Base-by-base conservation (phyloP, 2,797 vertebrate species). In the Rhodeus uyekii region DNA sequence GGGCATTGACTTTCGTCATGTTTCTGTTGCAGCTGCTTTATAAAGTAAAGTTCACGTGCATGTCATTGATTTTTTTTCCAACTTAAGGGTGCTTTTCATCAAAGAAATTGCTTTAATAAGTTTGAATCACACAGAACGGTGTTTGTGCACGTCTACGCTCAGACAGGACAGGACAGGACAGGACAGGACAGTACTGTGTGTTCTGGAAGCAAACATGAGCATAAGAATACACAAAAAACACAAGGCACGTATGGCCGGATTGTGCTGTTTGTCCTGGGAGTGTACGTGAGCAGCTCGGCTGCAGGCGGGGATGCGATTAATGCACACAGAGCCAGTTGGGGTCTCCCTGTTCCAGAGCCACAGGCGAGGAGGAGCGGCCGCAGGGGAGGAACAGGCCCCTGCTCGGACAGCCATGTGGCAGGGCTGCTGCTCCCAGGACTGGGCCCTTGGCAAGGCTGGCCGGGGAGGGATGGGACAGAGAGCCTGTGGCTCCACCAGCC, bases 241-340 rank as follows among this genome's bases (percentile, higher is more conserved):
- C 10, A 44, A 81, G 60, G 58, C 73, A 69, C 53, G 81, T 60
- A 76, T 82, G 77, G 67, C 63, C 27, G 69, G 63, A 78, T 83
- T 77, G 84, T 72, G 87, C 79, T 84, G 85, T 91, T 87, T 90
- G 89, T 92, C 87, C 90, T 88, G 90, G 87, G 90, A 92, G 88
- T 90, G 91, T 90, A 90, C 90, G 90, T 90, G 93, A 92, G 94
- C 94, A 94, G 94, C 93, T 94, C 91, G 94, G 93, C 90, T 90
- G 92, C 92, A 94, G 90, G 94, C 93, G 90, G 94, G 94, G 94
- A 94, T 92, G 93, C 93, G 93, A 95, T 95, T 94, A 95, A 93
- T 91, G 89, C 93, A 93, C 92, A 93, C 89, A 91, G 91, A 93
- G 93, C 92, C 94, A 93, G 93, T 93, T 92, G 90, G 93, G 87